phyloP scores from a whole-genome alignment of 2,888 invertebrate genomes.

The Hemicrepidius hirtus region DNA sequence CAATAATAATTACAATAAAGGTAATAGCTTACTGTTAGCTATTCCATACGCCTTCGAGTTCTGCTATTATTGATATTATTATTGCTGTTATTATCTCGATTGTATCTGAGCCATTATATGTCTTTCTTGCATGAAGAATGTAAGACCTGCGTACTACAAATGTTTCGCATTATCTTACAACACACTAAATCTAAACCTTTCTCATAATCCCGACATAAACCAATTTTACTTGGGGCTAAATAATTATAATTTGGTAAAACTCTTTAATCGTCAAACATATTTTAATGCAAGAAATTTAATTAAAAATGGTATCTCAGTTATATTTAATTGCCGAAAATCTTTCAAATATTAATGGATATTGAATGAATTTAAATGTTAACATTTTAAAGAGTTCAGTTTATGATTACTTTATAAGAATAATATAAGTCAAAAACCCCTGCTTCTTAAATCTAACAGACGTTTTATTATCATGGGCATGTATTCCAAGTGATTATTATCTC shows the following conservation, averaged over 20 bases:
- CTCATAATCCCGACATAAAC: slow-evolving; percentile 28
- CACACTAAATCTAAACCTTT: slow-evolving; percentile 10
- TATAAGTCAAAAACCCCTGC: slow-evolving; percentile 5
- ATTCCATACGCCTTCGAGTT: slow-evolving; percentile 22
- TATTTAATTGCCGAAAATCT: background rate
- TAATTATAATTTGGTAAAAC: background rate
- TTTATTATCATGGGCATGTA: slow-evolving; percentile 25
- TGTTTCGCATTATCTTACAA: slow-evolving; percentile 34
- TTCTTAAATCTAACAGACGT: slow-evolving; percentile 28
- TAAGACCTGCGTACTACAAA: slow-evolving; percentile 26
- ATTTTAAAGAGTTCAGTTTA: background rate
- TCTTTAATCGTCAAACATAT: background rate
- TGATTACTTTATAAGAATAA: background rate
- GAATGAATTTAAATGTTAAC: background rate
- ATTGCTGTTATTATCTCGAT: slow-evolving; percentile 32
- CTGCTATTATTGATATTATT: slow-evolving; percentile 33
- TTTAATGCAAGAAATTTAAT: background rate
- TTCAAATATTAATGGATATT: too few species aligned
- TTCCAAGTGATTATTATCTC: slow-evolving; percentile 35
- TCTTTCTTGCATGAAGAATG: slow-evolving; percentile 29
- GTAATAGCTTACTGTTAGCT: slow-evolving; percentile 31
- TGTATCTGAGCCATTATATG: slow-evolving; percentile 32
- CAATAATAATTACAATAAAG: slow-evolving; percentile 33
- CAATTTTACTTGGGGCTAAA: slow-evolving; percentile 28
- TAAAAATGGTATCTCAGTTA: too few species aligned